Conservation (phyloP, 2,113 vertebrate species). For the Lepisosteus oculatus region DNA sequence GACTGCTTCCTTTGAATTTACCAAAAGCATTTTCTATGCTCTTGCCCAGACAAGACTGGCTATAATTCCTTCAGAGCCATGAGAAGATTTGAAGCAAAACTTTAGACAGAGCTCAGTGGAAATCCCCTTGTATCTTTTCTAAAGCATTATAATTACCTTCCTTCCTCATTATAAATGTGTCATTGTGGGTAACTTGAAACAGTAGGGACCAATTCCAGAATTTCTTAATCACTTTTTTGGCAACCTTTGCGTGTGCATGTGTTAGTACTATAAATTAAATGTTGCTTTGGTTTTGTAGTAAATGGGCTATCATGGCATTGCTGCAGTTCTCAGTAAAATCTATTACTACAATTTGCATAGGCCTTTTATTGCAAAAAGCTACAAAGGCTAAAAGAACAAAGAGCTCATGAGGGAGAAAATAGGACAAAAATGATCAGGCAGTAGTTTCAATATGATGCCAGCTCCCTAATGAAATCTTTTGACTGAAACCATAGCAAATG, state of each 20-base stretch:
- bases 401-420: slow-evolving; percentile 78
- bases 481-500: slow-evolving; percentile 89
- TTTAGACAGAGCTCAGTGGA: slow-evolving; percentile 33
- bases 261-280: slow-evolving; percentile 74
- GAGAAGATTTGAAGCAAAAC: slow-evolving; percentile 18
- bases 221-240: slow-evolving; percentile 77
- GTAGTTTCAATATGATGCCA: slow-evolving; percentile 74
- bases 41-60: neutral
- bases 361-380: slow-evolving; percentile 52
- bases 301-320: slow-evolving; percentile 66
- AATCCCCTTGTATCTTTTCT: slow-evolving; percentile 38
- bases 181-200: slow-evolving; percentile 64
- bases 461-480: slow-evolving; percentile 88
- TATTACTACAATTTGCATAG: slow-evolving; percentile 77
- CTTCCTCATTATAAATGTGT: slow-evolving; percentile 68
- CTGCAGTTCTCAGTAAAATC: slow-evolving; percentile 62
- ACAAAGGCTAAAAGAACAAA: slow-evolving; percentile 74
- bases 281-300: slow-evolving; percentile 69
- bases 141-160: slow-evolving; percentile 71
- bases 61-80: neutral
- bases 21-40: neutral
- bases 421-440: slow-evolving; percentile 73
- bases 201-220: slow-evolving; percentile 63
- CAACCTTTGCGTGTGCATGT: slow-evolving; percentile 62
- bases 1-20: neutral